These are phyloP conservation scores for Griposia aprilina DNA, from an alignment of 2,888 invertebrate genomes.

Conservation along the genomic window DNA sequence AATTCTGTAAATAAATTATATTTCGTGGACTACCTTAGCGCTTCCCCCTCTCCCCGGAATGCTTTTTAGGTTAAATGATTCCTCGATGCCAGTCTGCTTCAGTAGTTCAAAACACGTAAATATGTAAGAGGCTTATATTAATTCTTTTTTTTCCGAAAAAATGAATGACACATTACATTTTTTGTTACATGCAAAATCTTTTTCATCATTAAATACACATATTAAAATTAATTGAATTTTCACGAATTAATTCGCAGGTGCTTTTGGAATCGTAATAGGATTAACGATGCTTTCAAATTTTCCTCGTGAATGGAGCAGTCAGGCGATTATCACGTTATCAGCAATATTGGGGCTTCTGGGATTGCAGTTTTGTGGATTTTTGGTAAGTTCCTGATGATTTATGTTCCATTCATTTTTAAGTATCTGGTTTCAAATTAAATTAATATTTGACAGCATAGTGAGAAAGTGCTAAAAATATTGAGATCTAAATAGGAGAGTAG, in stretches of 20 bases:
- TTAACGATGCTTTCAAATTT: conserved; percentile 76
- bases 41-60: not conserved
- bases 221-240: conserved; percentile 2
- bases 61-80: not conserved
- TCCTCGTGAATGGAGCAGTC: conserved; percentile 68
- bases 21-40: no score
- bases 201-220: not conserved
- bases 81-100: not conserved
- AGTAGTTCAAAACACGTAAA: not conserved
- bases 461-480: no score
- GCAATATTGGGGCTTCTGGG: conserved; percentile 76
- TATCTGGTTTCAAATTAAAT: no score
- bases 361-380: conserved; percentile 83
- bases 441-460: no score
- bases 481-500: no score
- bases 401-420: not conserved
- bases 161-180: no score
- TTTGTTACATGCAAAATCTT: not conserved
- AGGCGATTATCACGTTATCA: conserved; percentile 71
- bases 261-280: conserved; percentile 76
- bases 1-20: not conserved
- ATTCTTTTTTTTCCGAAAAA: not conserved
- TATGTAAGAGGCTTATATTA: not conserved
- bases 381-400: conserved; percentile 72
- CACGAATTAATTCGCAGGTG: conserved; percentile 73